Base-by-base conservation (phyloP, 2,113 vertebrate species). In the Columba livia region DNA sequence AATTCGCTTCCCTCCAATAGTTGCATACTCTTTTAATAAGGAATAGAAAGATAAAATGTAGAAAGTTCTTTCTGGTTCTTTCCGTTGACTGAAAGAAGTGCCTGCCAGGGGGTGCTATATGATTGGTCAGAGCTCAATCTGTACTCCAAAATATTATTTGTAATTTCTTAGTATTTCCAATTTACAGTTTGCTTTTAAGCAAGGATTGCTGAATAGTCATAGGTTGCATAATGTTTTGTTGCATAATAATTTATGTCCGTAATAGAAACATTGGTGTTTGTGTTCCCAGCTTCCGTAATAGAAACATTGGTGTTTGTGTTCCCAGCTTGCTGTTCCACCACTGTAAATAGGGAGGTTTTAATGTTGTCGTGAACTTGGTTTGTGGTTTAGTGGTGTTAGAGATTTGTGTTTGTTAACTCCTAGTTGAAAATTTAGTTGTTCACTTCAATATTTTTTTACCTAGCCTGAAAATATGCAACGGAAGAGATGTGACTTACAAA, bases 21-120 rank as follows among this genome's bases (percentile, higher is more conserved):
- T 32, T 81, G 20, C 24, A 38, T 85, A 70, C 29, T 88, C 56
- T 89, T 87, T 75, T 89, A 66, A 48, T 88, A 77, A 7, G 13
- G n/a, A 65, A 16, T 85, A 80, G 67, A 73, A 89, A 85, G 86
- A 84, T 89, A 89, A 96, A 93, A 85, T 81, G 60, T 71, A 91
- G 50, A 57, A 79, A 65, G 25, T 18, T 85, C 65, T 24, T 48
- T 84, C 44, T 74, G 7, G 6, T 78, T 69, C 31, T 92, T 79
- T 81, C 51, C 48, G 42, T 65, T 75, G 72, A 84, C 51, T 95
- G 4, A 51, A 53, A 86, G 62, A 78, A 78, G 29, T 90, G 84
- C 86, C 94, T 97, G 97, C 93, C 93, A 97, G 96, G 95, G 96
- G 96, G 93, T 97, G 97, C 96, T 97, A 8, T 94, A 24, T 88